Evolutionary conservation across 1,140 invertebrate genomes (phyloP), one percentile per base, ranked within the genome.

Genomic region (Dendrolimus kikuchii): DNA sequence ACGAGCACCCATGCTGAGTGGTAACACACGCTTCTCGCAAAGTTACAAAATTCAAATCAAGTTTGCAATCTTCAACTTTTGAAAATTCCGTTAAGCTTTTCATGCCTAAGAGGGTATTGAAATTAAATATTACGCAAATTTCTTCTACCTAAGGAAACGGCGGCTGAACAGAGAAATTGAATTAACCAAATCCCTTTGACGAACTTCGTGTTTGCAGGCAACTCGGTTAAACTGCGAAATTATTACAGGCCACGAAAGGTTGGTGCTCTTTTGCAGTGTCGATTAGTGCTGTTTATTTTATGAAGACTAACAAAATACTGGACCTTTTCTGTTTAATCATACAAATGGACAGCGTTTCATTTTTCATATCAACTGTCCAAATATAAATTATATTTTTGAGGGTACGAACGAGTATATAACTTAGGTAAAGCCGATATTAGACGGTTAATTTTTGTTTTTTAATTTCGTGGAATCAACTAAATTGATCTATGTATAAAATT

Each of bases 141-240:
- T 66, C 68, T 66, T 62, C 51, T 42, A 62, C 56, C 59, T 57
- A 50, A 60, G 59, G 62, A 63, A 55, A 58, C 57, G 62, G 55
- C 53, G 59, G 61, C 53, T 55, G 66, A 71, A 71, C 68, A 71
- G 61, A 54, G 62, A 66, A 71, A 71, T 68, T 68, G 62, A 71
- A 71, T 71, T 68, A 71, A 62, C 62, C 58, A 67, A 68, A 64
- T 71, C 64, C 66, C 69, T 71, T 71, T 71, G 69, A 71, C 61
- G 62, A 64, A 71, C 59, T 71, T 68, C 47, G 56, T 71, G 66
- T 68, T 71, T 65, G 58, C 51, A 9, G 47, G 62, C 57, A 63
- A 64, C 66, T 66, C 53, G 60, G 63, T 60, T 66, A 62, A 64
- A 66, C 59, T 59, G 64, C 46, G 53, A 63, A 68, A 64, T 71